Base-by-base conservation (phyloP, 2,797 vertebrate species). In the Brachymystax lenok region DNA sequence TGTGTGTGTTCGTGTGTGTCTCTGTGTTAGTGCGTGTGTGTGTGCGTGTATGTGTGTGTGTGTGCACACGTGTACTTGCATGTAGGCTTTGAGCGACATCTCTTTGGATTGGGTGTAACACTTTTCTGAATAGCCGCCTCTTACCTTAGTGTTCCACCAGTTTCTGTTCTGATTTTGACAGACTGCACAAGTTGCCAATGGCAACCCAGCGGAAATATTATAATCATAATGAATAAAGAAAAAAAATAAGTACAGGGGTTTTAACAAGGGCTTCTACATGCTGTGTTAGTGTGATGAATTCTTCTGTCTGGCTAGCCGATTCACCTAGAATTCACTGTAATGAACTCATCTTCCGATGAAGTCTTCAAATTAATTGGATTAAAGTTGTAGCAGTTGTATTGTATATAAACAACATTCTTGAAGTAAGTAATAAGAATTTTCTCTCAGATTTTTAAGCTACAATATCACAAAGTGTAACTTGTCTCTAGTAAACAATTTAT, bases 261-360 rank as follows among this genome's bases (percentile, higher is more conserved):
- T 88, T 90, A 92, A 89, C 85, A 90, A 89, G 82, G 84, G 84
- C 86, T 89, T 84, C 88, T 88, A 87, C 86, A 86, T 5, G 80
- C 79, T 82, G 80, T 83, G 85, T 92, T 90, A 88, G 79, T 84
- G 85, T 91, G 88, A 92, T 91, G 86, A 86, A 90, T 92, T 84
- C 81, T 71, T 69, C 64, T 79, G 85, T 78, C 81, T 84, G 79
- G 78, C 81, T 76, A 21, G 71, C 85, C 56, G 10, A 46, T 46
- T 46, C 40, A 46, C 40, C n/a, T 59, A 59, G 56, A 59, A 59
- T 21, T 59, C 1, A 1, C 56, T 59, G 21, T 21, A 59, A 59
- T 21, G 2, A 59, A 21, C n/a, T 21, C n/a, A 59, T 59, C n/a
- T 59, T 21, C n/a, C 7, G 21, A 59, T 59, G 19, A 59, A 59